Percentiles rank a stretch among this genome's conserved stretches.
Conservation (phyloP, 2,888 invertebrate species). For the Galerucella pusilla region DNA sequence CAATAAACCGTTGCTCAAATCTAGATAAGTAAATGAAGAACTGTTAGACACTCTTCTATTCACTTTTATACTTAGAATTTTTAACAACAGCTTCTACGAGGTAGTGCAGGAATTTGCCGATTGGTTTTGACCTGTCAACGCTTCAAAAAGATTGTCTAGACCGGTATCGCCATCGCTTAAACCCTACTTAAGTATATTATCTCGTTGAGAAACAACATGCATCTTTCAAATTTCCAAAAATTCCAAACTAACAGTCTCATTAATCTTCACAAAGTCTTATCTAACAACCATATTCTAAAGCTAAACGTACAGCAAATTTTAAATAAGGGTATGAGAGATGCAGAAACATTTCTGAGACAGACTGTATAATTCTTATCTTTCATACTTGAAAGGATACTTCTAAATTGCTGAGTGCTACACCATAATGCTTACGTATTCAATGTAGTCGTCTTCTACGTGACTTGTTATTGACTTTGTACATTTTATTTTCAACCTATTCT, state of each 20-base stretch:
- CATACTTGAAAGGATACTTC: neutral
- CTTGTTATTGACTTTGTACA: constrained; percentile 4
- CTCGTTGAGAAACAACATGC: neutral
- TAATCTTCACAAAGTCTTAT: neutral
- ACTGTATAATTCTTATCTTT: neutral
- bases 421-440: constrained; percentile 4
- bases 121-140: too few species aligned
- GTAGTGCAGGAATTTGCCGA: too few species aligned
- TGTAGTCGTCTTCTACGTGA: neutral
- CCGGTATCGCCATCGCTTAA: neutral
- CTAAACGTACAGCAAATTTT: too few species aligned
- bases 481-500: constrained; percentile 6
- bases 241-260: neutral
- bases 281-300: neutral
- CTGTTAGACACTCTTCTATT: neutral
- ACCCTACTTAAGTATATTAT: neutral
- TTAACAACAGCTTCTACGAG: neutral
- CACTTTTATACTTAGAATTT: neutral
- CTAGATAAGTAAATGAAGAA: constrained; percentile 8
- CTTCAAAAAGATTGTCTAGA: too few species aligned
- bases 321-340: too few species aligned
- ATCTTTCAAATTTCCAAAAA: neutral
- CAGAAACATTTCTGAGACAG: neutral
- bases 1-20: constrained; percentile 42
- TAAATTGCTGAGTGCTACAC: neutral